Evolutionary conservation across 2,888 invertebrate genomes (phyloP), one percentile per base, ranked within the genome.

Genomic region (Vanessa cardui): DNA sequence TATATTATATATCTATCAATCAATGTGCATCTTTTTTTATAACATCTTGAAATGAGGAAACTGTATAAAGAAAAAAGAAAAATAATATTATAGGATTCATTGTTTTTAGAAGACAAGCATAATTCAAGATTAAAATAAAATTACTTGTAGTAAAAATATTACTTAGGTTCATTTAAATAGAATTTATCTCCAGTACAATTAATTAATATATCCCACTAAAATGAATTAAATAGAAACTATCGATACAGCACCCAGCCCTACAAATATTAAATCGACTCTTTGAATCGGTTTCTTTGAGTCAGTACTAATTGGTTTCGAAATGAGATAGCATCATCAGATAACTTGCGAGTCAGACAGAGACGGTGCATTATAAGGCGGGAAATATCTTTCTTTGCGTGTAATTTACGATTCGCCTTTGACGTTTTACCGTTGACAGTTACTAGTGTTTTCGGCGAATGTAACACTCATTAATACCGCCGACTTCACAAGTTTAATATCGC

Each of bases 311-410:
- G 76, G 76, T 77, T 74, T 67, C 39, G 68, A 71, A 78, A 66
- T 49, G 74, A 71, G 78, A 77, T 44, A 54, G 72, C 47, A 15
- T 15, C 45, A 75, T 58, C 6, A 12, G 44, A 33, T 4, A 33
- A n/a, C 9, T 26, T 8, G 2, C 39, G 59, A 21, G 67, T 26
- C 47, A 33, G 82, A 88, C 72, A 77, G 77, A 78, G 83, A 84
- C 68, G 73, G 61, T 56, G 64, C 66, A 70, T 69, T 74, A 76
- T 39, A 79, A 71, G 83, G 87, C 65, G 61, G 65, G 65, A 66
- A 47, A 61, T 87, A 89, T 91, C 89, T 90, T 89, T 89, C 89
- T 87, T 87, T 86, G 80, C 81, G 74, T 73, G 58, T 78, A 76
- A 78, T 78, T 78, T 78, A 78, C 74, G 78, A 73, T 58, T 66